Evolutionary conservation across 2,113 vertebrate genomes (phyloP).

Genomic region (Seriola rivoliana): DNA sequence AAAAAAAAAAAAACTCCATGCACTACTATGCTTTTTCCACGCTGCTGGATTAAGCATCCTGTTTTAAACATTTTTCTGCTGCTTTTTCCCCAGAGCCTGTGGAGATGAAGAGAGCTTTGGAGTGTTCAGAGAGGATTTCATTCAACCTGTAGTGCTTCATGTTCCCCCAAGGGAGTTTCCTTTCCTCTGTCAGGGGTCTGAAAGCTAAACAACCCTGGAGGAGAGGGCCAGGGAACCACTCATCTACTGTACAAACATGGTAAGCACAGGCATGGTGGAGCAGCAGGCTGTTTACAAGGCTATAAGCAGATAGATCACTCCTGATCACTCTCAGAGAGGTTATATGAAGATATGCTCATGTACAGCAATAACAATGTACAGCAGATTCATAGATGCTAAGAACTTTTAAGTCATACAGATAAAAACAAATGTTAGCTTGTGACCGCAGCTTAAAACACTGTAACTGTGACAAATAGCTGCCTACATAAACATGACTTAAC

Average conservation of each 20-base stretch:
- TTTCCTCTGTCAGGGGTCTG: constrained; percentile 73
- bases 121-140: constrained; percentile 77
- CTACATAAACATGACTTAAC: neutral
- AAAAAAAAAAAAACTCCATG: neutral
- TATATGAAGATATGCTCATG: neutral
- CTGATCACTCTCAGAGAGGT: constrained; percentile 36
- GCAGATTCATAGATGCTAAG: neutral
- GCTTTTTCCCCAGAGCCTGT: constrained; percentile 58
- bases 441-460: constrained; percentile 17
- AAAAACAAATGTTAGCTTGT: constrained; percentile 6
- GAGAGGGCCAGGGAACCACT: constrained; percentile 66
- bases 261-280: constrained; percentile 63
- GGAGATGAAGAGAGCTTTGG: constrained; percentile 76
- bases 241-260: constrained; percentile 75
- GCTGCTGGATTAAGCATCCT: constrained; percentile 73
- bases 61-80: constrained; percentile 70
- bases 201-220: constrained; percentile 71
- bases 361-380: neutral
- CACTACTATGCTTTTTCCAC: constrained; percentile 45
- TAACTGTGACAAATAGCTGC: constrained; percentile 28
- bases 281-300: constrained; percentile 61
- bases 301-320: constrained; percentile 54
- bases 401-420: constrained; percentile 1
- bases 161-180: constrained; percentile 60
- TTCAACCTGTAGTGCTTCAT: constrained; percentile 76